Base-by-base conservation (phyloP, 2,888 invertebrate species). In the Malacosoma neustria region DNA sequence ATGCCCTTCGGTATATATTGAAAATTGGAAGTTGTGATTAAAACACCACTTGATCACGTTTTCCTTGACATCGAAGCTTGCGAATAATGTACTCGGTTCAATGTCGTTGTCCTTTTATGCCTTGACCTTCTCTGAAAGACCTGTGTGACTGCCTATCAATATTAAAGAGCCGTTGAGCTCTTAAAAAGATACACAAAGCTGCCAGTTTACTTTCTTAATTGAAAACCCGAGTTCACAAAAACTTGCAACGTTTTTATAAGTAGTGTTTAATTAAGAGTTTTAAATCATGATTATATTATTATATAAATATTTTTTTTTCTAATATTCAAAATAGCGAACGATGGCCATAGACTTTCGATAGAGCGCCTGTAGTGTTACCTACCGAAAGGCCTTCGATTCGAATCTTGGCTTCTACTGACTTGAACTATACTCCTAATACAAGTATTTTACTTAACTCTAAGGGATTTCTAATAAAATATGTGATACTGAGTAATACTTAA, bases 21-120 rank as follows among this genome's bases (percentile, higher is more conserved):
- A 6, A 11, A 11, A 11, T 31, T 12, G n/a, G 9, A 34, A 34
- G 13, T 34, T 9, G 29, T 22, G 29, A 13, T 13, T 42, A 54
- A 48, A 48, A 53, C 42, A 47, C 62, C 61, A 69, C 72, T 74
- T 67, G 58, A 69, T 68, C 73, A 70, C 70, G 75, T 62, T 66
- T 59, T 58, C 62, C 66, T 66, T 68, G 73, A 70, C 72, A 70
- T 61, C 54, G 49, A 54, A 56, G 56, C 43, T 50, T 54, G 44
- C 45, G 47, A 43, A 47, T 43, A 40, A 44, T 48, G 46, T 40
- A 47, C 42, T 42, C 40, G 61, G 54, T 59, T 48, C 45, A 44
- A 68, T 67, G 71, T 61, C 65, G 57, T 55, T 61, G 61, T 57
- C 68, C 65, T 70, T 72, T 67, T 64, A 63, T 40, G 55, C 55